Conservation (phyloP, 2,888 invertebrate genomes). For the Gryllus longicercus region DNA sequence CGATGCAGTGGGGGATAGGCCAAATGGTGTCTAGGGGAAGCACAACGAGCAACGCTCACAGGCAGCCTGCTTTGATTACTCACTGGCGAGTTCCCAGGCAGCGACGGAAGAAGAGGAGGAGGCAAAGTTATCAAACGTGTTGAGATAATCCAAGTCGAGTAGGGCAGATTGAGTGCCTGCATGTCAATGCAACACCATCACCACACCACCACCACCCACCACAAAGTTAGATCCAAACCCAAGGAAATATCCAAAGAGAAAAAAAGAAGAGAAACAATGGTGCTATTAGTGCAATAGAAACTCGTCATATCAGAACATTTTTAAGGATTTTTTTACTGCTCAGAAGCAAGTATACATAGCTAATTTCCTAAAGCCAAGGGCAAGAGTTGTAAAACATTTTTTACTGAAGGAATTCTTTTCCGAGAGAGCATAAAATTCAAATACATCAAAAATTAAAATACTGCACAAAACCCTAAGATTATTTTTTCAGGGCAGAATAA, state of each 20-base stretch:
- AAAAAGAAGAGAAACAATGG: conserved; percentile 30
- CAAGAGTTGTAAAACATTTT: too few relatives aligned
- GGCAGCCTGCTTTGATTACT: conserved; percentile 24
- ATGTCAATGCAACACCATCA: neutral
- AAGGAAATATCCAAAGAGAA: conserved; percentile 21
- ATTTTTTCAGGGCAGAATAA: too few relatives aligned
- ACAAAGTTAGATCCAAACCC: conserved; percentile 24
- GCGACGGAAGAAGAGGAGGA: conserved; percentile 34
- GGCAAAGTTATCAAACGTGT: conserved; percentile 36
- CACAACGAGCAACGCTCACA: neutral
- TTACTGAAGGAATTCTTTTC: too few relatives aligned
- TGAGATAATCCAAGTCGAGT: conserved; percentile 37
- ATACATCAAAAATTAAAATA: too few relatives aligned
- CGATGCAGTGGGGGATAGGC: neutral
- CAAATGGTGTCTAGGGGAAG: neutral
- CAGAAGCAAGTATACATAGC: neutral
- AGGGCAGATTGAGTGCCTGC: conserved; percentile 35
- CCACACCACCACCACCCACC: conserved; percentile 24
- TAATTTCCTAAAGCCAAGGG: too few relatives aligned
- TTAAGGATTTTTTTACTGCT: neutral
- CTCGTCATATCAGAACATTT: neutral
- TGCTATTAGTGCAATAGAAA: conserved; percentile 30
- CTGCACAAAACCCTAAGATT: too few relatives aligned
- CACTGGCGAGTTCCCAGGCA: conserved; percentile 32
- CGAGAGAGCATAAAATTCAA: too few relatives aligned